Percentiles rank a stretch among this genome's conserved stretches.
These are phyloP conservation scores for Archilochus colubris DNA, from an alignment of 2,113 vertebrate species.

Conservation along the genomic window DNA sequence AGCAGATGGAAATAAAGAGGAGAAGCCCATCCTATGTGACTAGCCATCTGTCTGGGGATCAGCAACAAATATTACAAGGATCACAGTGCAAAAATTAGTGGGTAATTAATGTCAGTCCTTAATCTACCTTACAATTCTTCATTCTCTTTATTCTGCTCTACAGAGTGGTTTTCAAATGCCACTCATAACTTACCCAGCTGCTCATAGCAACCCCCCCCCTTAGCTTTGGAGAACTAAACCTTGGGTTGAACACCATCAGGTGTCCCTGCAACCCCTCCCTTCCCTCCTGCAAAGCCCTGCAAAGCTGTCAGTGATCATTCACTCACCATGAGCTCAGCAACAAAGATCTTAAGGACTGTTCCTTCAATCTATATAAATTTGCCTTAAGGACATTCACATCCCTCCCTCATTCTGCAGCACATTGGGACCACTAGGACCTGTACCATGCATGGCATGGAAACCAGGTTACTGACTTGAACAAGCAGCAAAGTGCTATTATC, in stretches of 20 bases:
- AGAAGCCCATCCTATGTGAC: slow-evolving; percentile 40
- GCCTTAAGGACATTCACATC: neutral
- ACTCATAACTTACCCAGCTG: neutral
- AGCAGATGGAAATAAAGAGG: slow-evolving; percentile 68
- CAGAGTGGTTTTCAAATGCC: neutral
- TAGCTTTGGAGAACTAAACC: neutral
- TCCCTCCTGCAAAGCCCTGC: neutral
- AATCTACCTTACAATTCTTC: slow-evolving; percentile 7
- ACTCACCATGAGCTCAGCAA: neutral
- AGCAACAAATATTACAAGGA: slow-evolving; percentile 44
- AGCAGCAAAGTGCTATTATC: fast-evolving
- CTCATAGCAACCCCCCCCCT: neutral
- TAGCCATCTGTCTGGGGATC: slow-evolving; percentile 66
- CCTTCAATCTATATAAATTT: neutral
- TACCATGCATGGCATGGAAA: neutral
- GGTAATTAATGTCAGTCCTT: slow-evolving; percentile 52
- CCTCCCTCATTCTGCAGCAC: neutral
- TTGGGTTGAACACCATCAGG: neutral
- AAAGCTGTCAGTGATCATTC: neutral
- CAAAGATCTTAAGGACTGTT: neutral
- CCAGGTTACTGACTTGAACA: neutral
- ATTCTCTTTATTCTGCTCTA: neutral
- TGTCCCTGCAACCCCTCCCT: neutral
- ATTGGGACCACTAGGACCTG: neutral
- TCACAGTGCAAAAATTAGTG: slow-evolving; percentile 46